Evolutionary conservation across 1,140 invertebrate genomes (phyloP).

Genomic region (Carcinoscorpius rotundicauda): DNA sequence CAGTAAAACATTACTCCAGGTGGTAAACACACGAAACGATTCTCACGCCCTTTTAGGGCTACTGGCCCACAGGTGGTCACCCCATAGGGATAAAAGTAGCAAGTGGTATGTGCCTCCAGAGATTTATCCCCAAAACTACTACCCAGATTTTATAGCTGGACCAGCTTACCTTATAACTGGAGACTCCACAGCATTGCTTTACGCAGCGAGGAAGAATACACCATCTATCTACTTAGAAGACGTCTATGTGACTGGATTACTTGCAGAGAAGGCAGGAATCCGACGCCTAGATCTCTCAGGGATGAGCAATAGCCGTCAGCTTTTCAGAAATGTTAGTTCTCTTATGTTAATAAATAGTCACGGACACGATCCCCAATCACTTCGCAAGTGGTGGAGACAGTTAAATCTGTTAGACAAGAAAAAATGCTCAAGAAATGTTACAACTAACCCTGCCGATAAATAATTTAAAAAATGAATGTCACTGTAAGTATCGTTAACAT

Average conservation of each 20-base stretch:
- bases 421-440: too few relatives aligned
- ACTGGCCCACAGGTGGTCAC: slow-evolving; percentile 68
- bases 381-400: too few relatives aligned
- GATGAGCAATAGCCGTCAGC: slow-evolving; percentile 21
- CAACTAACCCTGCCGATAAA: too few relatives aligned
- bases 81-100: slow-evolving; percentile 53
- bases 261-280: slow-evolving; percentile 21
- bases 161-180: slow-evolving; percentile 27
- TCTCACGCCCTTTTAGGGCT: slow-evolving; percentile 46
- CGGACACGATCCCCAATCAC: background rate
- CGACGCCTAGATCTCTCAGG: slow-evolving; percentile 19
- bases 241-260: slow-evolving; percentile 63
- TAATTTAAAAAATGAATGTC: too few relatives aligned
- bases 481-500: too few relatives aligned
- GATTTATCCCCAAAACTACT: slow-evolving; percentile 19
- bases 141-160: slow-evolving; percentile 28
- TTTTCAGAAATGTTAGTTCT: slow-evolving; percentile 4
- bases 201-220: slow-evolving; percentile 50
- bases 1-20: slow-evolving; percentile 31
- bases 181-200: slow-evolving; percentile 53
- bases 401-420: too few relatives aligned
- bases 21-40: slow-evolving; percentile 11
- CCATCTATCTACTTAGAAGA: slow-evolving; percentile 68
- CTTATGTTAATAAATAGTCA: background rate
- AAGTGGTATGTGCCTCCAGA: slow-evolving; percentile 38